These are phyloP conservation scores for Mesorhabditis sp. DNA, from an alignment of 2,888 invertebrate genomes.

Conservation along the genomic window DNA sequence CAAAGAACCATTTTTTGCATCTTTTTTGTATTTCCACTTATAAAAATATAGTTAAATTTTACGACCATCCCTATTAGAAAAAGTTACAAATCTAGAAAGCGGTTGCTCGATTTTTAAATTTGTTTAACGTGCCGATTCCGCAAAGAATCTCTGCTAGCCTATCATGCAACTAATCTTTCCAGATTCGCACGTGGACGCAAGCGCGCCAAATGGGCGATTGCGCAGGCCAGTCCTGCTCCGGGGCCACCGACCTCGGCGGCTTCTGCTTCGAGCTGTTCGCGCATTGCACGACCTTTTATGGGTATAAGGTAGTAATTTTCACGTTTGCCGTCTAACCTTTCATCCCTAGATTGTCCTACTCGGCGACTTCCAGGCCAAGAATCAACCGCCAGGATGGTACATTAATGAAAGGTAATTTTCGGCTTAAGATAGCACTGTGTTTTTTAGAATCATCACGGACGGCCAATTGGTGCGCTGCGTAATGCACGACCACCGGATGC, in stretches of 20 bases:
- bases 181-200: slow-evolving; percentile 95
- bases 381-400: slow-evolving; percentile 28
- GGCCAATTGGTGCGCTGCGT: slow-evolving; percentile 75
- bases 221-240: slow-evolving; percentile 82
- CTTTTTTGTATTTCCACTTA: background rate
- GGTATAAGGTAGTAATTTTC: slow-evolving; percentile 70
- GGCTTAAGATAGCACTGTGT: background rate
- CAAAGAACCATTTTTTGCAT: too few species aligned
- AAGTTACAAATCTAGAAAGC: too few species aligned
- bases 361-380: slow-evolving; percentile 48
- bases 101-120: too few species aligned
- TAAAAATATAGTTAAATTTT: too few species aligned
- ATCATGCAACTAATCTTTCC: slow-evolving; percentile 18
- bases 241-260: slow-evolving; percentile 65
- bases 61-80: too few species aligned
- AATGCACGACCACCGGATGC: slow-evolving; percentile 76
- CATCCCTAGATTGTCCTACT: slow-evolving; percentile 42
- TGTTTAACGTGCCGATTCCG: too few species aligned
- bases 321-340: background rate
- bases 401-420: slow-evolving; percentile 21
- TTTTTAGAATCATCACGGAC: slow-evolving; percentile 35
- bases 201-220: slow-evolving; percentile 94
- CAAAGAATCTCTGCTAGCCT: too few species aligned
- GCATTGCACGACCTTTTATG: slow-evolving; percentile 91
- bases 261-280: slow-evolving; percentile 96